Base-by-base conservation (phyloP, 2,797 vertebrate species). In the Allobates femoralis region DNA sequence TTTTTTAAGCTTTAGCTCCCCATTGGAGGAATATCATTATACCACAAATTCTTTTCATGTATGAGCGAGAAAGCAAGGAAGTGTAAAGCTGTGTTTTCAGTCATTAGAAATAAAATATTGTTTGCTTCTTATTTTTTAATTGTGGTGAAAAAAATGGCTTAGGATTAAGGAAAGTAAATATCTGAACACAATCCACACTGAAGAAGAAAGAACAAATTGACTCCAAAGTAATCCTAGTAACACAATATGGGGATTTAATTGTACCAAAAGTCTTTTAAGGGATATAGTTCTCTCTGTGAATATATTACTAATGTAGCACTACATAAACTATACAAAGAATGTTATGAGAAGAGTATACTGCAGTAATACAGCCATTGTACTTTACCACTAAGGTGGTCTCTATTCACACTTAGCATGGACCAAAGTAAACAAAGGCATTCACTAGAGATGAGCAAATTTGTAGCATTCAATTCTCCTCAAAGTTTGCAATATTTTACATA, bases 11-110 rank as follows among this genome's bases (percentile, higher is more conserved):
- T 32, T 71, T 79, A 69, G 46, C 75, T 83, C 80, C 62, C 80
- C 74, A 83, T 37, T 78, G 51, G 66, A 83, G n/a, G n/a, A 79
- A 71, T 66, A 60, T 73, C 19, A 28, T 37, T 41, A 79, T 32
- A 53, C 75, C 74, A 78, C 51, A 87, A 77, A 79, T 84, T 79
- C 41, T 79, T 79, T 79, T 83, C 51, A 77, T 79, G 80, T 73
- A 28, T 79, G 51, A 60, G 67, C 18, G 34, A 83, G 60, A 79
- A 58, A 50, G 21, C 26, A 78, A 30, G 77, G 5, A 83, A 58
- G 30, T 79, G 37, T 37, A 60, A 87, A 64, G 19, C 32, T 37
- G 62, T 60, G 71, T 69, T 86, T 86, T 69, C 16, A 75, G 56
- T 55, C 60, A 83, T 78, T 60, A 87, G 60, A 46, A 55, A 74